Conservation (phyloP, 1,140 invertebrate species). For the Zelostemma sp. region DNA sequence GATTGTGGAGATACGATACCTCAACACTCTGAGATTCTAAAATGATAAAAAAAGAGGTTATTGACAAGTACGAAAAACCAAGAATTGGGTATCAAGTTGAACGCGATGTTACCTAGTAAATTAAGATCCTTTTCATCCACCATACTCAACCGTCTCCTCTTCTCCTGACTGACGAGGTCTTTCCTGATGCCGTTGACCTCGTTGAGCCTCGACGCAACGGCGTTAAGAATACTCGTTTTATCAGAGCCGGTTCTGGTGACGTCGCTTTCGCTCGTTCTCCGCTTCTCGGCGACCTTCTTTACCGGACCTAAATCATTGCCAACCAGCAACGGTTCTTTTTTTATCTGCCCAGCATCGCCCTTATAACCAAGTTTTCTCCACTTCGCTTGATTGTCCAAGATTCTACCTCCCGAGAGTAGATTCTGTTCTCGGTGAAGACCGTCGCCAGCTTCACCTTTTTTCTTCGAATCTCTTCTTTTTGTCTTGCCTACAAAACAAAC, state of each 20-base stretch:
- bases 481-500: conserved; percentile 61
- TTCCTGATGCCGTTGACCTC: conserved; percentile 67
- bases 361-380: conserved; percentile 68
- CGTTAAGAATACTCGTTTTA: conserved; percentile 52
- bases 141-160: conserved; percentile 64
- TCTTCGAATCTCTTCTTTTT: conserved; percentile 71
- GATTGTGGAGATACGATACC: conserved; percentile 53
- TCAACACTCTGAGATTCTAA: conserved; percentile 67
- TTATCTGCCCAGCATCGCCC: conserved; percentile 53
- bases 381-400: conserved; percentile 66
- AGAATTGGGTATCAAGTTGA: too few relatives aligned
- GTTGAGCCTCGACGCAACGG: conserved; percentile 52
- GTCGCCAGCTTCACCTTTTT: conserved; percentile 69
- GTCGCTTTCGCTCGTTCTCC: conserved; percentile 70
- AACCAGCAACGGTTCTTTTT: conserved; percentile 55
- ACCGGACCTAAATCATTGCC: conserved; percentile 55
- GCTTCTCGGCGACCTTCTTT: conserved; percentile 63
- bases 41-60: conserved; percentile 34
- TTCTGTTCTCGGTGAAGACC: conserved; percentile 67
- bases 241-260: conserved; percentile 52
- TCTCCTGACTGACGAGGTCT: conserved; percentile 64
- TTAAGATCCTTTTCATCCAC: conserved; percentile 68
- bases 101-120: conserved; percentile 53
- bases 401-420: conserved; percentile 65
- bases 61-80: neutral